These are phyloP conservation scores for Passer montanus DNA, from an alignment of 2,113 vertebrate genomes.

Conservation along the genomic window DNA sequence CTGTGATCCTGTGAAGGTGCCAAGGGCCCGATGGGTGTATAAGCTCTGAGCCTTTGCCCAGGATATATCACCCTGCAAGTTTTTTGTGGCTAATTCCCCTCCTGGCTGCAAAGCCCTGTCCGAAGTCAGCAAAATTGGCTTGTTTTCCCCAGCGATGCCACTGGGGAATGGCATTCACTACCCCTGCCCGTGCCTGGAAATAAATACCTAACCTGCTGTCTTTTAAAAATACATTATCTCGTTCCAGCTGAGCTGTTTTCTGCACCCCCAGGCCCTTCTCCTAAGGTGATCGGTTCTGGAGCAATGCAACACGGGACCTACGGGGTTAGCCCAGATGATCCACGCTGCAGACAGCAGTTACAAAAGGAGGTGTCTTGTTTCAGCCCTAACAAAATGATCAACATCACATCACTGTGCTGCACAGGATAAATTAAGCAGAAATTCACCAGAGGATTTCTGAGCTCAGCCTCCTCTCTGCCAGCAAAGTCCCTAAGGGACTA, in stretches of 20 bases:
- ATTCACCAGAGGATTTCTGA: neutral
- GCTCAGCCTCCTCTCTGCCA: neutral
- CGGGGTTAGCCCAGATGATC: neutral
- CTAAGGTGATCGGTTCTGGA: neutral
- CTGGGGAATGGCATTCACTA: neutral
- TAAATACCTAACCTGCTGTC: neutral
- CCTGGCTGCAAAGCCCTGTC: neutral
- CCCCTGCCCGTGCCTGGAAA: neutral
- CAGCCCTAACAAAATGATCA: neutral
- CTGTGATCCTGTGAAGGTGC: neutral
- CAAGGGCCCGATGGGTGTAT: neutral
- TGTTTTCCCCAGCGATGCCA: neutral
- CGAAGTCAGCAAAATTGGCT: neutral
- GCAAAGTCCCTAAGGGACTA: neutral
- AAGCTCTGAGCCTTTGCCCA: neutral
- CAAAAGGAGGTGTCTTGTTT: neutral
- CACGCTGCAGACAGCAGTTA: neutral
- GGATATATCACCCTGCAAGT: neutral
- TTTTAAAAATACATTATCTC: neutral
- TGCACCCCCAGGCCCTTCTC: neutral
- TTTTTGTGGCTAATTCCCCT: neutral
- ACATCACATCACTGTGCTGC: neutral
- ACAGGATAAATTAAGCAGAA: conserved; percentile 13
- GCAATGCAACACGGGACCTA: neutral
- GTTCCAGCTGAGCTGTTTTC: neutral